Evolutionary conservation across 1,140 invertebrate species (phyloP), one percentile per base, ranked within the genome.

Genomic region (Zaprionus africanus): DNA sequence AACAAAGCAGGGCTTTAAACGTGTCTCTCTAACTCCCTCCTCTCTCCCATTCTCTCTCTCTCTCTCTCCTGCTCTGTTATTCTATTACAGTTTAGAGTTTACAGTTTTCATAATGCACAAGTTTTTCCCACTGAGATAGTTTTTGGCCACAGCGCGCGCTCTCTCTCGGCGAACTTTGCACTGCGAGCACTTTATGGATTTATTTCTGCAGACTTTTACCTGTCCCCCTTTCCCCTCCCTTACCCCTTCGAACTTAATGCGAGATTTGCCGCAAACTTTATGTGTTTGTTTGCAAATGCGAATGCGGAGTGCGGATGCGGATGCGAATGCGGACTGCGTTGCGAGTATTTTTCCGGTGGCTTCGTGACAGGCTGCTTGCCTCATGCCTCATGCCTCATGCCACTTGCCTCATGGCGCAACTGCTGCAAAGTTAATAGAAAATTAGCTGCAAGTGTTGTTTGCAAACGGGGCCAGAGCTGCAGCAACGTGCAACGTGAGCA

Each of bases 381-480:
- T 9, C 9, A 11, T 34, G 31, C 31, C 31, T 9, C 28, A 31
- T 31, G 26, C 26, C 26, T 26, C 26, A 26, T 38, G 71, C n/a
- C 54, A 65, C 56, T 53, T 66, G 59, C 58, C 54, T 34, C 31
- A 60, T 73, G 69, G 61, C 58, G 56, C 15, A 24, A 26, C 26
- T 49, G 56, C 63, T 57, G 68, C 60, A 46, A 65, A 76, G 58
- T 76, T 76, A 76, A 76, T 72, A 74, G 62, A 73, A 78, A 78
- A 78, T 78, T 78, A 78, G 76, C 71, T 74, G 76, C 70, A 68
- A 74, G 67, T 78, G 64, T 86, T 74, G 56, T 54, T 76, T 69
- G 36, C 46, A 13, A 51, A 19, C 7, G 13, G 41, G 36, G 24
- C 31, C 31, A 34, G 31, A 34, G 2, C 31, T 34, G 31, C 31